Percentiles rank a stretch among this genome's conserved stretches.
Conservation (phyloP, 2,888 invertebrate genomes). For the Agriopis marginaria region DNA sequence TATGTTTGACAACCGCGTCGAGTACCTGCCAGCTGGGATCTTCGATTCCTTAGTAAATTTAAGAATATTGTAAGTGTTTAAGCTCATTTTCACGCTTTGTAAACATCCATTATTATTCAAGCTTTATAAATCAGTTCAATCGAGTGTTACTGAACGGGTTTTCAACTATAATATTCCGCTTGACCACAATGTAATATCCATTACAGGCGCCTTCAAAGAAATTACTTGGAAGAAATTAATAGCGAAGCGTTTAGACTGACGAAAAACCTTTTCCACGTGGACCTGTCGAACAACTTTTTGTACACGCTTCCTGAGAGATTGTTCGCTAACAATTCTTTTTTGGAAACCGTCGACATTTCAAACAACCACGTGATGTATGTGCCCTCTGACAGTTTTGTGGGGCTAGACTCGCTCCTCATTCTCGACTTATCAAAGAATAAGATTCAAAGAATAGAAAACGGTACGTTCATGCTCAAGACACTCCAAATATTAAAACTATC, state of each 20-base stretch:
- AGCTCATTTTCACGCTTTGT: not conserved
- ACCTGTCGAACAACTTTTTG: conserved; percentile 89
- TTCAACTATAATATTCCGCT: conserved; percentile 21
- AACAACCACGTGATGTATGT: conserved; percentile 88
- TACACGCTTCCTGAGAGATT: conserved; percentile 84
- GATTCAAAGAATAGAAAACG: conserved; percentile 86
- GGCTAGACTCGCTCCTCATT: conserved; percentile 87
- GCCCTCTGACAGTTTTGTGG: conserved; percentile 86
- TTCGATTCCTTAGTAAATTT: conserved; percentile 88
- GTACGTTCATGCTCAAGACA: conserved; percentile 85
- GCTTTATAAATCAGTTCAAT: conserved; percentile 11
- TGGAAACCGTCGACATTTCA: conserved; percentile 89
- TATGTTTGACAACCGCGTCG: conserved; percentile 91
- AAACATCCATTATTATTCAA: not conserved
- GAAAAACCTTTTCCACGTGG: conserved; percentile 88
- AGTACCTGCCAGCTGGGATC: conserved; percentile 88
- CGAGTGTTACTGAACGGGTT: conserved; percentile 16
- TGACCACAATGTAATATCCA: conserved; percentile 43
- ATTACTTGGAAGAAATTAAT: conserved; percentile 88
- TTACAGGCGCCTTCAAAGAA: conserved; percentile 89
- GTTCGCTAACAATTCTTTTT: conserved; percentile 85
- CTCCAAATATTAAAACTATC: conserved; percentile 89
- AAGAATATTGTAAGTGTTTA: conserved; percentile 87
- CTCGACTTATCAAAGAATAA: conserved; percentile 90
- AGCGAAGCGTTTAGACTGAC: conserved; percentile 85